Base-by-base conservation (phyloP, 2,888 invertebrate species). In the Tribolium freemani region DNA sequence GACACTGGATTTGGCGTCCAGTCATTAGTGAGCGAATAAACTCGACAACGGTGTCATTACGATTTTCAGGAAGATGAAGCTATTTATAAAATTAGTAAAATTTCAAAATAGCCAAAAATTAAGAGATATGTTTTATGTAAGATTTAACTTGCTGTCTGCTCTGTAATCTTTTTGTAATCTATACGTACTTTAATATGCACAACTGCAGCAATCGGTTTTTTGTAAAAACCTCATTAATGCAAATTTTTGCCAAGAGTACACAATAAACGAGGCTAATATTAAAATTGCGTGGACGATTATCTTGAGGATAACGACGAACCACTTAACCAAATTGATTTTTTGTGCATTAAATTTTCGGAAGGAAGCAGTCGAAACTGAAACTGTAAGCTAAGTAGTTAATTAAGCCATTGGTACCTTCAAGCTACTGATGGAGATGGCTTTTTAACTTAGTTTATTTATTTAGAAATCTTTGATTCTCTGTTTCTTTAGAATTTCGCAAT, bases 301-400 rank as follows among this genome's bases (percentile, higher is more conserved):
- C 48, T 48, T 44, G 5, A 20, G 63, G 16, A 64, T 64, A 56
- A 64, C 44, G 57, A 38, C 56, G n/a, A 31, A 63, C 56, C 63
- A 70, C 70, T 70, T 63, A 70, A 50, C 9, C 20, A 56, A 70
- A 69, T 69, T 61, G 69, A 53, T 61, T 60, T 70, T 56, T 70
- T 70, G 20, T 56, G 30, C 45, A 31, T 21, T 61, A 13, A 5
- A 8, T 3, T 3, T 16, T 16, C 16, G 5, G 10, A 48, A 38
- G n/a, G n/a, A 8, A 9, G n/a, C 38, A 38, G 38, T 48, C 11
- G 8, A 48, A 16, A 16, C 10, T 38, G 38, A 6, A 38, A 48
- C 11, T 45, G 8, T 38, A n/a, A 38, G 8, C 6, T 38, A 8
- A 38, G 3, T n/a, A 8, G 0, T 38, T 38, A 38, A n/a, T 38